These are phyloP conservation scores for Synaphobranchus kaupii DNA, from an alignment of 2,797 vertebrate genomes.

Conservation along the genomic window DNA sequence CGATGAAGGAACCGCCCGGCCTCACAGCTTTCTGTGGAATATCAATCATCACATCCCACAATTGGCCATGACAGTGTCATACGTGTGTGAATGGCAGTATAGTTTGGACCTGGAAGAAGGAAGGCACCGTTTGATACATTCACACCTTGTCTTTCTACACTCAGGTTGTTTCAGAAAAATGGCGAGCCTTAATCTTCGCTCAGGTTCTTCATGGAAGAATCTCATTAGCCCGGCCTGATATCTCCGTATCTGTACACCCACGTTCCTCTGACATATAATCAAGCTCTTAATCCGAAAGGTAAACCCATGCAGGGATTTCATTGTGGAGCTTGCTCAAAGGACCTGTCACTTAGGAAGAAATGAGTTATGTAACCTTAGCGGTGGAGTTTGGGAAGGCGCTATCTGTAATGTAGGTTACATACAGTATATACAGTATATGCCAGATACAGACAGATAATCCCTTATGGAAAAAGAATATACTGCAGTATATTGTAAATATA, in stretches of 20 bases:
- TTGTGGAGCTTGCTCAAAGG: neutral
- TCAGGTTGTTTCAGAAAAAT: neutral
- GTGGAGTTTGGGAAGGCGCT: neutral
- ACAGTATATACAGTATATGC: neutral
- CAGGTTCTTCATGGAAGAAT: neutral
- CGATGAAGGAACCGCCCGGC: neutral
- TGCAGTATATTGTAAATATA: too few relatives aligned
- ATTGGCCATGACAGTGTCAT: neutral
- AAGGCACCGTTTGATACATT: neutral
- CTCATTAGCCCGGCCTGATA: neutral
- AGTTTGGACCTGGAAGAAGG: neutral
- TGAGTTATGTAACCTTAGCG: neutral
- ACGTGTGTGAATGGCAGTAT: neutral
- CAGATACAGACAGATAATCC: neutral
- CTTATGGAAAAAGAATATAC: too few relatives aligned
- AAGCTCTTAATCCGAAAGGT: slow-evolving; percentile 7
- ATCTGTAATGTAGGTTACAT: neutral
- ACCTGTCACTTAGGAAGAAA: neutral
- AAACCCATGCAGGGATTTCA: neutral
- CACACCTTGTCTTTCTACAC: neutral
- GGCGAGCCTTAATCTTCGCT: neutral
- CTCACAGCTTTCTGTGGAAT: too few relatives aligned
- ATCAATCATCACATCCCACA: neutral
- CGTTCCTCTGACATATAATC: neutral
- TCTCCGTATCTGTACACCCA: neutral